These are phyloP conservation scores for Sphecodes monilicornis DNA, from an alignment of 2,888 invertebrate genomes.

Conservation along the genomic window DNA sequence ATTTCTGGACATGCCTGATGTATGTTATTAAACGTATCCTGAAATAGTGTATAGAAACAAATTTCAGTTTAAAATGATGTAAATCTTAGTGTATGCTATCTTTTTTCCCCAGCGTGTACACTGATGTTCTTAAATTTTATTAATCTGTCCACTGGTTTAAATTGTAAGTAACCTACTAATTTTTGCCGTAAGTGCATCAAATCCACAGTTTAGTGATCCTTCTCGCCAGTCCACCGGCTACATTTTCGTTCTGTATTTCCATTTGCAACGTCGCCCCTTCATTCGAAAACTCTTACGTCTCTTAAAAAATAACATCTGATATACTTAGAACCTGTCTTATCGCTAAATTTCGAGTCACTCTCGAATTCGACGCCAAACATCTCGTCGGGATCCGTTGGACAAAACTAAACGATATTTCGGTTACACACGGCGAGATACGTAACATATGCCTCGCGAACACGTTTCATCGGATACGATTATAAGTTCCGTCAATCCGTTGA, in stretches of 20 bases:
- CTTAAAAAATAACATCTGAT: conserved; percentile 63
- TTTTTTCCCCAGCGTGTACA: background rate
- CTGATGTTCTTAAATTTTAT: fast-evolving
- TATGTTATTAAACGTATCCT: too few relatives aligned
- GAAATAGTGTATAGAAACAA: too few relatives aligned
- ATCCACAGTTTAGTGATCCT: background rate
- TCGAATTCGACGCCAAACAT: conserved; percentile 22
- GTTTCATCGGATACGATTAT: conserved; percentile 9
- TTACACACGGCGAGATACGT: background rate
- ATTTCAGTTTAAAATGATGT: too few relatives aligned
- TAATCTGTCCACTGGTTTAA: too few relatives aligned
- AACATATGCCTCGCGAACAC: conserved; percentile 24
- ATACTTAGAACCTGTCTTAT: conserved; percentile 52
- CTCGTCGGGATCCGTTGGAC: conserved; percentile 12
- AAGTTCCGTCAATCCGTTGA: background rate
- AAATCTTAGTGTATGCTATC: too few relatives aligned
- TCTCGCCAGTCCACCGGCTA: background rate
- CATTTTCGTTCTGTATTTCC: background rate
- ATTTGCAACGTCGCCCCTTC: background rate
- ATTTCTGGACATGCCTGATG: too few relatives aligned
- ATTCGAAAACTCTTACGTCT: conserved; percentile 8
- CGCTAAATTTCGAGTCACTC: conserved; percentile 29
- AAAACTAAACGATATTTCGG: conserved; percentile 11
- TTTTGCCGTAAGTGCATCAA: background rate
- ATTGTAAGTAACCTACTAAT: too few relatives aligned